A percentile compares a stretch with the other conserved stretches of the same genome.
Evolutionary conservation across 2,113 vertebrate genomes (phyloP).

Genomic region (Glaucidium brasilianum): DNA sequence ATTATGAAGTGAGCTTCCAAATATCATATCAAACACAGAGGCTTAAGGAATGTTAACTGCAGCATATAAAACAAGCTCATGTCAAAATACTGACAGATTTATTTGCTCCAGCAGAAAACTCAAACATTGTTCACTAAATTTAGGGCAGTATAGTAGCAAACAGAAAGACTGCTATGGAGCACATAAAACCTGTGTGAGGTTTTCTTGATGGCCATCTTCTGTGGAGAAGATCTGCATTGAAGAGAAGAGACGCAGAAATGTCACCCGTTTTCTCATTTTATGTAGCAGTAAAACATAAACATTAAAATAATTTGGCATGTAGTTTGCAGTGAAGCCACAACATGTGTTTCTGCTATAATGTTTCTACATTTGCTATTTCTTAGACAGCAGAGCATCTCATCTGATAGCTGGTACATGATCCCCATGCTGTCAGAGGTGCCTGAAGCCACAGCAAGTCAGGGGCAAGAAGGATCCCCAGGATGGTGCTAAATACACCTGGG

Average conservation of each 20-base stretch:
- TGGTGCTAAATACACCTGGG: not conserved
- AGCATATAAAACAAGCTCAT: not conserved
- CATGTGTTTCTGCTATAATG: not conserved
- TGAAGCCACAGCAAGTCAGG: not conserved
- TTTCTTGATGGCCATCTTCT: not conserved
- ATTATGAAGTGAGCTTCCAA: slow-evolving; percentile 18
- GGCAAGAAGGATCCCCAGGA: not conserved
- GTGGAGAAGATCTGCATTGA: not conserved
- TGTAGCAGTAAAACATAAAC: not conserved
- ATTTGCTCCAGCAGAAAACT: not conserved
- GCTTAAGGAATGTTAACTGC: not conserved
- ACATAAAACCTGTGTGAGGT: not conserved
- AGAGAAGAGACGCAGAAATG: not conserved
- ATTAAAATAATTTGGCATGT: not conserved
- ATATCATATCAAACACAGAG: not conserved
- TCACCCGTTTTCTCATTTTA: not conserved
- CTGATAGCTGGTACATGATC: not conserved
- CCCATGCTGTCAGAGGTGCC: not conserved
- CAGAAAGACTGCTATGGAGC: not conserved
- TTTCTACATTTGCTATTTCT: not conserved
- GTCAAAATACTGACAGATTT: slow-evolving; percentile 2
- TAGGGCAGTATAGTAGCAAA: not conserved
- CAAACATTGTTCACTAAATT: not conserved
- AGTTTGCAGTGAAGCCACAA: not conserved
- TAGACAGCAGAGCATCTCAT: not conserved